These are phyloP conservation scores for Calameuta filiformis DNA, from an alignment of 2,888 invertebrate species.

Conservation along the genomic window DNA sequence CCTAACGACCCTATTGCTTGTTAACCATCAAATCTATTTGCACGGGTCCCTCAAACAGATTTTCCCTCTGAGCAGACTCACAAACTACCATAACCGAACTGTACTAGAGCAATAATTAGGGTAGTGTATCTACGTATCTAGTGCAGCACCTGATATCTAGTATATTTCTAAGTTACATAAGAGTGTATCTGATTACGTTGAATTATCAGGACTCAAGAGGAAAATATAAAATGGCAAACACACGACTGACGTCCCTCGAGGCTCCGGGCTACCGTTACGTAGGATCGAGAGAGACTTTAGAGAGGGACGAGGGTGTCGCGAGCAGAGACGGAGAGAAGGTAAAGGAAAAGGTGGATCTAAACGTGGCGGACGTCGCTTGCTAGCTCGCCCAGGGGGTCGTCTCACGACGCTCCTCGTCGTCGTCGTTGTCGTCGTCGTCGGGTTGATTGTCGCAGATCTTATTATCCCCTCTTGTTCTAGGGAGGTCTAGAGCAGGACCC, in stretches of 20 bases:
- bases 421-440: conserved; percentile 31
- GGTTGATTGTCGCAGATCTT: conserved; percentile 64
- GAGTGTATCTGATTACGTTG: neutral
- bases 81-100: neutral
- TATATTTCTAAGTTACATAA: neutral
- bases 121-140: neutral
- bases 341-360: conserved; percentile 43
- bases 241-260: neutral
- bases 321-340: conserved; percentile 12
- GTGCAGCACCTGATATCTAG: neutral
- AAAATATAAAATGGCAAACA: conserved; percentile 10
- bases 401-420: conserved; percentile 30
- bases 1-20: neutral
- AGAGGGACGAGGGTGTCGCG: conserved; percentile 13
- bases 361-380: conserved; percentile 58
- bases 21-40: neutral
- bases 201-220: neutral
- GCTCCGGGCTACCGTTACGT: neutral
- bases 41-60: neutral
- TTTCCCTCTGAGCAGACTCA: neutral
- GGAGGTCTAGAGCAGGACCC: conserved; percentile 34
- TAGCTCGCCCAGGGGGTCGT: conserved; percentile 50
- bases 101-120: neutral
- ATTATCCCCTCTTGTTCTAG: conserved; percentile 58
- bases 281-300: neutral